A percentile compares a stretch with the other conserved stretches of the same genome.
Evolutionary conservation across 2,797 vertebrate species (phyloP).

Genomic region (Pterois miles): DNA sequence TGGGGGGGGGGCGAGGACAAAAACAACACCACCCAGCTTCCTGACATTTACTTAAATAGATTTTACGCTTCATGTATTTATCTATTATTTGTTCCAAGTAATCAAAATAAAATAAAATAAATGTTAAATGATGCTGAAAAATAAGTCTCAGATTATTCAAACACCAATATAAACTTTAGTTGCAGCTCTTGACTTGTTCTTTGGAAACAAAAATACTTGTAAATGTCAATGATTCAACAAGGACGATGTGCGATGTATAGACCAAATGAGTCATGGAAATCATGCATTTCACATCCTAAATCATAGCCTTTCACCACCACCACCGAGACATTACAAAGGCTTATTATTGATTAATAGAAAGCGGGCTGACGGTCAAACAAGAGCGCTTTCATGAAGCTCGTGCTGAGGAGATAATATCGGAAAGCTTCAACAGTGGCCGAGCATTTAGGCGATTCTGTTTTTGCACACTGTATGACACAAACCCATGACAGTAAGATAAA

Average conservation of each 20-base stretch:
- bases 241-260: slow-evolving; percentile 30
- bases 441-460: slow-evolving; percentile 48
- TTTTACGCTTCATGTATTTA: not conserved
- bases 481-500: slow-evolving; percentile 65
- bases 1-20: too few relatives aligned
- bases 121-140: not conserved
- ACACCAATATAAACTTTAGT: not conserved
- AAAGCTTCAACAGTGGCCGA: slow-evolving; percentile 43
- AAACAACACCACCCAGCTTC: too few relatives aligned
- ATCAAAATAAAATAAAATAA: not conserved
- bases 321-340: slow-evolving; percentile 33
- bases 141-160: not conserved
- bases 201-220: slow-evolving; percentile 7
- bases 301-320: slow-evolving; percentile 27
- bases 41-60: not conserved
- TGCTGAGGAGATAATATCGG: slow-evolving; percentile 57
- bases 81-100: not conserved
- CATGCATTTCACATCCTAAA: slow-evolving; percentile 38
- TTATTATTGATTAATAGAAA: slow-evolving; percentile 50
- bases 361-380: slow-evolving; percentile 25
- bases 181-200: not conserved
- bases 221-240: slow-evolving; percentile 33
- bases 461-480: slow-evolving; percentile 55
- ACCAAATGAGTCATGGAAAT: slow-evolving; percentile 53
- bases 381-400: slow-evolving; percentile 45